Percentiles rank a stretch among this genome's conserved stretches.
These are phyloP conservation scores for Cyphomyrus plagiostoma DNA, from an alignment of 2,113 vertebrate genomes.

Conservation along the genomic window DNA sequence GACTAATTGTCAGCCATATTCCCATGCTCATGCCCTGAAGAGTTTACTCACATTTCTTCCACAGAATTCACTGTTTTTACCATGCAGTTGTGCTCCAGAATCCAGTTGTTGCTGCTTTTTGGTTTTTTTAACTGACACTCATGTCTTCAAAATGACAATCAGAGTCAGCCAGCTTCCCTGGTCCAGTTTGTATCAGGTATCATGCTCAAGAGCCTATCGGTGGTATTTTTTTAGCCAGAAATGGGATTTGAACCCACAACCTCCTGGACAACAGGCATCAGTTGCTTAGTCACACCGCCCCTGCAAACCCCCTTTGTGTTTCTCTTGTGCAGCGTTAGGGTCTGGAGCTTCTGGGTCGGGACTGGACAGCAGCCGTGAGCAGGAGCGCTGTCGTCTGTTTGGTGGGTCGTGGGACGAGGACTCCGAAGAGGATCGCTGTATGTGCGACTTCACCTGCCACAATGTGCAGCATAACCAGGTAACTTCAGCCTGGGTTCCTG, in stretches of 20 bases:
- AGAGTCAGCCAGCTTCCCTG: background rate
- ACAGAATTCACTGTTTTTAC: background rate
- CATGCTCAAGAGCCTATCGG: background rate
- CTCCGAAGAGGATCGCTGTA: slow-evolving; percentile 78
- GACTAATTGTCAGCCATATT: background rate
- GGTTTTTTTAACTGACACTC: background rate
- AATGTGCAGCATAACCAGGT: slow-evolving; percentile 57
- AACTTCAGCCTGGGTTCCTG: background rate
- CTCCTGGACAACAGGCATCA: background rate
- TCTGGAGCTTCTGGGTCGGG: slow-evolving; percentile 87
- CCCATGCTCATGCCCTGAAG: background rate
- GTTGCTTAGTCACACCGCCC: background rate
- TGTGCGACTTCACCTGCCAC: slow-evolving; percentile 80
- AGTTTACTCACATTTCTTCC: background rate
- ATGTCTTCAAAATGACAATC: background rate
- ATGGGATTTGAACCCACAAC: background rate
- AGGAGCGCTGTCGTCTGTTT: slow-evolving; percentile 73
- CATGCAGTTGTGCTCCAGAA: background rate
- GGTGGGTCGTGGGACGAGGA: slow-evolving; percentile 92
- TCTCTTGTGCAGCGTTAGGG: slow-evolving; percentile 66
- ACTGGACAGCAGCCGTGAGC: slow-evolving; percentile 72
- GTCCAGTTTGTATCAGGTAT: background rate
- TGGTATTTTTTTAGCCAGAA: background rate
- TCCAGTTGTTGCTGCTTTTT: background rate
- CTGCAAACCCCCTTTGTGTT: slow-evolving; percentile 14